Evolutionary conservation across 30 jellyfish, hydroid and myxozoan genomes (phyloP), one percentile per base, ranked within the genome.

Genomic region (Hydractinia echinata): DNA sequence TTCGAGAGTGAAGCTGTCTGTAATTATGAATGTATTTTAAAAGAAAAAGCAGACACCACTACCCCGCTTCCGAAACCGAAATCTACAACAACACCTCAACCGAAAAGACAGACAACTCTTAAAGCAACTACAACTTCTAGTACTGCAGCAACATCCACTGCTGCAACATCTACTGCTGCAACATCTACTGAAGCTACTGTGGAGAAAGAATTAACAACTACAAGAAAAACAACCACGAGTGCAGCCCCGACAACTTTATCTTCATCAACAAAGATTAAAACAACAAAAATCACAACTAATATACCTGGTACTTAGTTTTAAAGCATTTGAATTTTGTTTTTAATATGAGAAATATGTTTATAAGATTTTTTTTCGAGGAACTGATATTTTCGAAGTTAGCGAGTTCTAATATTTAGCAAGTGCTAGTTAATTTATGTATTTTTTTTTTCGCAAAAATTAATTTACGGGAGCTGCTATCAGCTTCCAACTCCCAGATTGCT

Each of bases 1-100:
- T 90, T 81, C 54, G 82, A 79, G 66, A 72, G 87, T 1, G 61
- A 55, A 53, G 66, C 61, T 11, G 86, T 62, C 11, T 90, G 97
- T 71, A 54, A 76, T 4, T 7, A n/a, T 6, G 74, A 64, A 64
- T 64, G 74, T 64, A 64, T 64, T 64, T 64, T 64, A 64, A 64
- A 64, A 13, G 74, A 64, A 64, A 64, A 64, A 13, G 74, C 74
- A n/a, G 74, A 64, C 39, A 9, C 39, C 18, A 64, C 74, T 64
- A 64, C 74, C 3, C 74, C 74, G 39, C 19, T 64, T n/a, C 74
- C 74, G 4, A 30, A 30, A 30, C 44, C 44, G 2, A 30, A 30
- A 30, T 30, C 44, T 30, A 30, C 44, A 30, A 64, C 74, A 44
- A 64, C 81, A 30, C 55, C 61, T 71, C 11, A 20, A 50, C 51